phyloP scores from a whole-genome alignment of 37 sponge, comb jelly and placozoan species.

The Ianthella basta region DNA sequence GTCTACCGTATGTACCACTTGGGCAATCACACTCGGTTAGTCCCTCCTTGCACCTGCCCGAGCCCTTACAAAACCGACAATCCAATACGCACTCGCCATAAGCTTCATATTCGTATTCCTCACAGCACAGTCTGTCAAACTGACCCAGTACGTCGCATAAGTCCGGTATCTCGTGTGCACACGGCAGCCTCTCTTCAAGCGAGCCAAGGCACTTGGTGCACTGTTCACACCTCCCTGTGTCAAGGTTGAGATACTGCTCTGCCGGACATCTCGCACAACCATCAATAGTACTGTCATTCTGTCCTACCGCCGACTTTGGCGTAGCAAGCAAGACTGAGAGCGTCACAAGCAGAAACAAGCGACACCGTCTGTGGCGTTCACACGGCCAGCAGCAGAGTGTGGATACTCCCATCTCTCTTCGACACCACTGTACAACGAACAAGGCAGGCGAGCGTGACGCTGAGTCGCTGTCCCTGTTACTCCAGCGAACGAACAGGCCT shows the following conservation, averaged over 20 bases:
- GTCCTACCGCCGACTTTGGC: no score
- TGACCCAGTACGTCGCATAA: background rate
- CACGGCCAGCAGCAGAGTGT: no score
- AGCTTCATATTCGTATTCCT: background rate
- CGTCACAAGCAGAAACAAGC: no score
- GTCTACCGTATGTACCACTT: background rate
- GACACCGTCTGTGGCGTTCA: no score
- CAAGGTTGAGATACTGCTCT: background rate
- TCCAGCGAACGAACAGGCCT: no score
- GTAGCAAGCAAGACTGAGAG: no score
- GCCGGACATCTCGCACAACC: background rate
- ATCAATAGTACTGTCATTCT: background rate
- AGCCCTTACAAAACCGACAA: background rate
- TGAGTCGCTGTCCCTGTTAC: no score
- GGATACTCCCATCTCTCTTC: no score
- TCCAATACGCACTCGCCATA: conserved; percentile 10
- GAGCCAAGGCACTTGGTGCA: background rate
- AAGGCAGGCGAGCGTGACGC: no score
- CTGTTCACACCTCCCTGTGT: background rate
- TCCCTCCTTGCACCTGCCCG: background rate
- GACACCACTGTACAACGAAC: no score
- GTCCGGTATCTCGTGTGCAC: background rate
- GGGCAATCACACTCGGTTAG: background rate
- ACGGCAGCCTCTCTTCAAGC: background rate
- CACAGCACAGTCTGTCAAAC: conserved; percentile 2